Conservation (phyloP, 92 coral and sea anemone genomes). For the Bergia sp. region DNA sequence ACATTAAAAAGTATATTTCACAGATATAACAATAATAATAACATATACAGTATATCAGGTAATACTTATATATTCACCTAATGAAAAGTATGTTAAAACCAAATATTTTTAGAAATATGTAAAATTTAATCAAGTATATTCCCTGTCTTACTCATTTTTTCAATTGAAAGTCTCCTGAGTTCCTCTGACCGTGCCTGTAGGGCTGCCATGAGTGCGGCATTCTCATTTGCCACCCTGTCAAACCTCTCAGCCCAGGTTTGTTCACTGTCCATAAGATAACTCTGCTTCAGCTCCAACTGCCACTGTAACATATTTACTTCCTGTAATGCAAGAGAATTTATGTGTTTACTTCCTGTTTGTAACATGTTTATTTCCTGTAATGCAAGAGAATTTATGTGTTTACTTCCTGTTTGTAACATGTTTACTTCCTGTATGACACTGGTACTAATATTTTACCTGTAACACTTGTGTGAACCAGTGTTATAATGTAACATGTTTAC, state of each 20-base stretch:
- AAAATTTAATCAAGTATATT: background rate
- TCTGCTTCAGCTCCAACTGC: constrained; percentile 87
- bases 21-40: no score
- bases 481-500: no score
- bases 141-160: constrained; percentile 71
- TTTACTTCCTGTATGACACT: background rate
- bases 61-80: no score
- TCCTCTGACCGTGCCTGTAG: constrained; percentile 82
- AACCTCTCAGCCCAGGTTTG: constrained; percentile 95
- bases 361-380: background rate
- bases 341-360: background rate
- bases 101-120: background rate
- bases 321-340: constrained; percentile 33
- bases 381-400: background rate
- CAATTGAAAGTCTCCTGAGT: constrained; percentile 74
- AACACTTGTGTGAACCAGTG: no score
- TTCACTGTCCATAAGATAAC: constrained; percentile 87
- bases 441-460: background rate
- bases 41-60: no score
- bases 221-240: constrained; percentile 88
- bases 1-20: no score
- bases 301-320: constrained; percentile 89
- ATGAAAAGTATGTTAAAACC: no score
- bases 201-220: constrained; percentile 85
- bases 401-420: background rate